A percentile compares a stretch with the other conserved stretches of the same genome.
These are phyloP conservation scores for Nomada lathburiana DNA, from an alignment of 2,888 invertebrate genomes.

Conservation along the genomic window DNA sequence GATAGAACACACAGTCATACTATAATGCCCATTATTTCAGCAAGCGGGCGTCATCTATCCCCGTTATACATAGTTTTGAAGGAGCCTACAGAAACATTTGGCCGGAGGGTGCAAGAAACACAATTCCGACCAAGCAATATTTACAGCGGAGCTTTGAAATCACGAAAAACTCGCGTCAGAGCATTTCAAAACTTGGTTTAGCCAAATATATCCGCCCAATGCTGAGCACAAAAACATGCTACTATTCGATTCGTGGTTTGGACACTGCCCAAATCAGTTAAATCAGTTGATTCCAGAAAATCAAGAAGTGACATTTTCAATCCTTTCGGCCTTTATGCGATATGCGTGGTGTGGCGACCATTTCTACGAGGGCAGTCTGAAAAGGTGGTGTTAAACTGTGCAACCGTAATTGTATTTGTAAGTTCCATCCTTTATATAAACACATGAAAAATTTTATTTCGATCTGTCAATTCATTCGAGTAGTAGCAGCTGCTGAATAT, in stretches of 20 bases:
- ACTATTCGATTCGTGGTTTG: conserved; percentile 2
- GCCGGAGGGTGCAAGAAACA: neutral
- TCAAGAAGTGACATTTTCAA: neutral
- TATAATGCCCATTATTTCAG: neutral
- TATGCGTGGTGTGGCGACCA: too few relatives aligned
- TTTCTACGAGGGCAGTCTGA: too few relatives aligned
- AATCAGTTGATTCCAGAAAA: neutral
- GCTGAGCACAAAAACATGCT: neutral
- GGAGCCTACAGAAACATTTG: neutral
- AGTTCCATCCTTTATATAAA: too few relatives aligned
- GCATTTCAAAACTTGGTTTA: neutral
- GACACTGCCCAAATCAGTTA: neutral
- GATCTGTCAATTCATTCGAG: too few relatives aligned
- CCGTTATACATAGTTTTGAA: neutral
- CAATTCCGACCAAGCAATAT: neutral
- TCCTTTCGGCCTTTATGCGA: neutral
- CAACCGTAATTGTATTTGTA: too few relatives aligned
- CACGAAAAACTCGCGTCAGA: neutral
- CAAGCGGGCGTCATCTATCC: neutral
- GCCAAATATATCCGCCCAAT: neutral
- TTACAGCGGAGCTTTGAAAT: neutral
- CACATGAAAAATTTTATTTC: too few relatives aligned
- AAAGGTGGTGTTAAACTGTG: too few relatives aligned
- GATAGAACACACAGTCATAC: neutral
- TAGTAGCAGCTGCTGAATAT: too few relatives aligned